phyloP scores from a whole-genome alignment of 2,113 vertebrate genomes.

The Vombatus ursinus region DNA sequence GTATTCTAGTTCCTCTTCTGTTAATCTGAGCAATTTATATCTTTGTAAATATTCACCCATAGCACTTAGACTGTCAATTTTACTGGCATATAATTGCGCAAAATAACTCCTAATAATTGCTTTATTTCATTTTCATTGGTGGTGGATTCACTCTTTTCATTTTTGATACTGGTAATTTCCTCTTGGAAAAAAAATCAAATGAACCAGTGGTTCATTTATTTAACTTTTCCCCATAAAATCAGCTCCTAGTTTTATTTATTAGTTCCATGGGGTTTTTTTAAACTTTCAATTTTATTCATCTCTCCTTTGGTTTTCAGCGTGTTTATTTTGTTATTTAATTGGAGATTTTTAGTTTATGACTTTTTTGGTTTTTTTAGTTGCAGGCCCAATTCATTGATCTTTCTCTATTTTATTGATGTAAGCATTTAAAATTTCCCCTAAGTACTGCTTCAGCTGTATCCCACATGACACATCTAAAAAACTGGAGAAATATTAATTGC shows the following conservation, averaged over 20 bases:
- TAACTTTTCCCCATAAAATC: background rate
- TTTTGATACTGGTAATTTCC: background rate
- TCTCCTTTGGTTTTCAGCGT: background rate
- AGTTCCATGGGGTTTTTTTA: background rate
- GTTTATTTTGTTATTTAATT: background rate
- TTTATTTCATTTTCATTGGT: background rate
- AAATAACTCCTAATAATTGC: background rate
- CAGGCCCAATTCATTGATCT: background rate
- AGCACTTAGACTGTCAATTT: background rate
- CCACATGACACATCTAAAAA: too few species aligned
- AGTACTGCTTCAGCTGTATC: too few species aligned
- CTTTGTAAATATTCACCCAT: background rate
- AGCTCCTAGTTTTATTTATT: background rate
- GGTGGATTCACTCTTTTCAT: background rate
- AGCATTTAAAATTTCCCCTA: background rate
- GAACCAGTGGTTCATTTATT: background rate
- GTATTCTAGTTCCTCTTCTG: background rate
- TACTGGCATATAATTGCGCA: background rate
- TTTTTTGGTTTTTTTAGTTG: background rate
- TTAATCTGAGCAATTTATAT: background rate
- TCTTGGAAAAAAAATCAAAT: background rate
- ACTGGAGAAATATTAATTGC: too few species aligned
- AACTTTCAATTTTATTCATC: background rate
- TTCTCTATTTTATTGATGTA: background rate
- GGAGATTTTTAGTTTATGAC: background rate